These are phyloP conservation scores for Nomada hirtipes DNA, from an alignment of 2,888 invertebrate genomes.

Conservation along the genomic window DNA sequence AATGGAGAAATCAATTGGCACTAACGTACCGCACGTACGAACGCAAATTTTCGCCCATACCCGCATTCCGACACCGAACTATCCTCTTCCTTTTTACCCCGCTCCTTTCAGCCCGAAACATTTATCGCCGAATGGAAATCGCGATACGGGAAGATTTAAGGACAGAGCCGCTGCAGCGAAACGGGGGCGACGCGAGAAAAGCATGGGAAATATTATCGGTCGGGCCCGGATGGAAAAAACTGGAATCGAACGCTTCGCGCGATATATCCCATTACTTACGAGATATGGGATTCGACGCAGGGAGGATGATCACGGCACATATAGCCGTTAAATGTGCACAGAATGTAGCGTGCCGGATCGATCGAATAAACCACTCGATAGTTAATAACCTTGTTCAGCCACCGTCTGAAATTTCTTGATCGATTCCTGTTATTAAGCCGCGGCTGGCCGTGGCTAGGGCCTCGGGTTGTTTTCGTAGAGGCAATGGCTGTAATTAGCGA, in stretches of 20 bases:
- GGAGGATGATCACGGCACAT: conserved; percentile 10
- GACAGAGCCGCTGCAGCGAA: neutral
- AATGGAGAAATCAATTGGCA: too few species aligned
- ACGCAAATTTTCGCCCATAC: too few species aligned
- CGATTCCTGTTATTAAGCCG: conserved; percentile 77
- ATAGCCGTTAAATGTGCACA: conserved; percentile 40
- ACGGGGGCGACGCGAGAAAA: neutral
- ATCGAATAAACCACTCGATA: conserved; percentile 70
- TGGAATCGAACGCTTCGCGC: conserved; percentile 6
- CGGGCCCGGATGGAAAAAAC: neutral
- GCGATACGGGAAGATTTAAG: neutral
- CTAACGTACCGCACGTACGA: too few species aligned
- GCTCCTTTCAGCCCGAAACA: neutral
- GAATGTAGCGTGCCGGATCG: conserved; percentile 61
- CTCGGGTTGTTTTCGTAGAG: conserved; percentile 76
- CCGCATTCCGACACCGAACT: neutral
- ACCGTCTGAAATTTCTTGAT: conserved; percentile 76
- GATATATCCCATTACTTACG: conserved; percentile 16
- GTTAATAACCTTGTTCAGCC: conserved; percentile 78
- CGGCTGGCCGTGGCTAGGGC: conserved; percentile 62
- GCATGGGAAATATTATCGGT: neutral
- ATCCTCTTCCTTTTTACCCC: conserved; percentile 39
- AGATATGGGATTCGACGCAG: conserved; percentile 19
- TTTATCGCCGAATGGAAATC: neutral
- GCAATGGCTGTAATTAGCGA: conserved; percentile 80